These are phyloP conservation scores for Drosophila anomelani DNA, from an alignment of 2,888 invertebrate genomes.

Conservation along the genomic window DNA sequence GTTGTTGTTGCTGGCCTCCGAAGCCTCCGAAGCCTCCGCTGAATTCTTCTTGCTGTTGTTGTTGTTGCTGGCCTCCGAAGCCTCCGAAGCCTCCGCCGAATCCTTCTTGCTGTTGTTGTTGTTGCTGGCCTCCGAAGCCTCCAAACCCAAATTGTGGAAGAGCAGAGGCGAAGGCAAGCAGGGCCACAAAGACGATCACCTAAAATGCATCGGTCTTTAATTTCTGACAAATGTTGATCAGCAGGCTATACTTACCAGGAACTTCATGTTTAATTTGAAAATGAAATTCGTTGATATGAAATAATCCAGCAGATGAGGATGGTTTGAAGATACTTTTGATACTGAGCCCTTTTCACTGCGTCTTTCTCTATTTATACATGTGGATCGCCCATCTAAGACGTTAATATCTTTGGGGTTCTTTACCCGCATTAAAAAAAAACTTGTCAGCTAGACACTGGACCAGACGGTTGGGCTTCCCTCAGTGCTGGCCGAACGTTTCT, in stretches of 20 bases:
- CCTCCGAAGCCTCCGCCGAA: constrained; percentile 23
- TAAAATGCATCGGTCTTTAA: not conserved
- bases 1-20: constrained; percentile 22
- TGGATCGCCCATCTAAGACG: not conserved
- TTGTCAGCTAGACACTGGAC: constrained; percentile 28
- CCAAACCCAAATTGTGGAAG: constrained; percentile 36
- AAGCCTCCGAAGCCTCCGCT: constrained; percentile 29
- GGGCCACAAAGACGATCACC: constrained; percentile 46
- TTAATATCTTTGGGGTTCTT: constrained; percentile 34
- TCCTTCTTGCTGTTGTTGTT: constrained; percentile 25
- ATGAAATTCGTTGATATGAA: not conserved
- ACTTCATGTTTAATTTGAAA: constrained; percentile 42
- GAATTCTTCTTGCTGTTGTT: constrained; percentile 20
- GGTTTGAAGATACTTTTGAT: not conserved
- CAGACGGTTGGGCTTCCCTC: constrained; percentile 44
- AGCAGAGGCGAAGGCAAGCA: constrained; percentile 25
- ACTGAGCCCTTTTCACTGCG: constrained; percentile 26
- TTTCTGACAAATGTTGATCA: no score
- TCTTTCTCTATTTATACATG: constrained; percentile 48
- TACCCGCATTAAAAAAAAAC: constrained; percentile 12
- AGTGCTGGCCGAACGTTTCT: constrained; percentile 20
- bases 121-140: constrained; percentile 23
- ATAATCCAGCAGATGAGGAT: constrained; percentile 16
- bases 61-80: constrained; percentile 15
- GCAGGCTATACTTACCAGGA: constrained; percentile 35